A percentile compares a stretch with the other conserved stretches of the same genome.
These are phyloP conservation scores for Saccopteryx bilineata DNA, from an alignment of 2,113 vertebrate species.

Conservation along the genomic window DNA sequence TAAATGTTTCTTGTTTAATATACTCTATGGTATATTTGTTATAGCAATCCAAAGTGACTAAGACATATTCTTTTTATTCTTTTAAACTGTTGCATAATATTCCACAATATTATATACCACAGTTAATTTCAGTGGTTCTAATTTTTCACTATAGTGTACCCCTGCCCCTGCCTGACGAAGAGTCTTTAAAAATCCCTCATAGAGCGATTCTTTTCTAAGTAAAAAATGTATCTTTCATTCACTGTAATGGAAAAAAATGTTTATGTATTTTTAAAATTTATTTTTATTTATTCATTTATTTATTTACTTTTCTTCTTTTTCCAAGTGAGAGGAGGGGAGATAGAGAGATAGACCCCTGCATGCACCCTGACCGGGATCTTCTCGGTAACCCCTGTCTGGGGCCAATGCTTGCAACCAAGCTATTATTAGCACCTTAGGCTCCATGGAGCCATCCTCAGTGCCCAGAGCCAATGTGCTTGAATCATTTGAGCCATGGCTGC, in stretches of 20 bases:
- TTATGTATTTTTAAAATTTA: conserved; percentile 6
- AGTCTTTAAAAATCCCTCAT: not conserved
- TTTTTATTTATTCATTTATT: too few relatives aligned
- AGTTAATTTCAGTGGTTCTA: not conserved
- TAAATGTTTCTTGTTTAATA: not conserved
- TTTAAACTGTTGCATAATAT: conserved; percentile 4
- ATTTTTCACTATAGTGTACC: conserved; percentile 41
- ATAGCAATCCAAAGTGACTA: not conserved
- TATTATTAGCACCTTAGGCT: too few relatives aligned
- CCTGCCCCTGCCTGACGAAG: not conserved
- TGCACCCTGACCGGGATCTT: too few relatives aligned
- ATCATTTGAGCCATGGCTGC: too few relatives aligned
- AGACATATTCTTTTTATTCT: not conserved
- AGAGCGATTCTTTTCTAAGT: not conserved
- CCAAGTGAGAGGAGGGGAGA: too few relatives aligned
- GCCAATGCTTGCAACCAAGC: too few relatives aligned
- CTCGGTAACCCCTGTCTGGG: too few relatives aligned
- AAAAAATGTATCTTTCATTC: conserved; percentile 29
- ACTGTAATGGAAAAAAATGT: not conserved
- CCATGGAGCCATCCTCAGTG: too few relatives aligned
- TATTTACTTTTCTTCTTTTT: too few relatives aligned
- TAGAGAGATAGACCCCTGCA: too few relatives aligned
- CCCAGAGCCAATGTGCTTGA: too few relatives aligned
- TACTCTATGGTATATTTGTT: not conserved
- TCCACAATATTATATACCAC: not conserved